A percentile compares a stretch with the other conserved stretches of the same genome.
phyloP scores from a whole-genome alignment of 2,113 vertebrate species.

The Prunella himalayana region DNA sequence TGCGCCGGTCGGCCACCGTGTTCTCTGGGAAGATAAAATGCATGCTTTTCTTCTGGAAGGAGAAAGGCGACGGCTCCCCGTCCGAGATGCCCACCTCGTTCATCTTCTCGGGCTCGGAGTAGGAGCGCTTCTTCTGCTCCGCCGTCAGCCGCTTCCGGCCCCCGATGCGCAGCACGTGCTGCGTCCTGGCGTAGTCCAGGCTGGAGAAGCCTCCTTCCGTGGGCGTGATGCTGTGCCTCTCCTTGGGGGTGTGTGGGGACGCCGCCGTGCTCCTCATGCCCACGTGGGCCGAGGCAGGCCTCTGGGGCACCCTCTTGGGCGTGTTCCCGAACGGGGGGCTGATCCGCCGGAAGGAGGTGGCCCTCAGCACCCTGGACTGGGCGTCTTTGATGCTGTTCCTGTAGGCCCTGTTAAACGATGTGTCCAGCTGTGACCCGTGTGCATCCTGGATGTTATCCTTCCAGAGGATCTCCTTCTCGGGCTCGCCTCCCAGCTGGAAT shows the following conservation, averaged over 20 bases:
- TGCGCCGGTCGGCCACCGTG: constrained; percentile 84
- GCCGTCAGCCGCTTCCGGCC: constrained; percentile 82
- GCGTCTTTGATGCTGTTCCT: constrained; percentile 88
- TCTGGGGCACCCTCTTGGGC: constrained; percentile 48
- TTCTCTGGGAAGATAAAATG: constrained; percentile 74
- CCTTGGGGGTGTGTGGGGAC: constrained; percentile 84
- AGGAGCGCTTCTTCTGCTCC: constrained; percentile 92
- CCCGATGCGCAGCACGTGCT: constrained; percentile 73
- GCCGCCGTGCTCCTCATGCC: neutral
- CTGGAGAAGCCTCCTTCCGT: constrained; percentile 50
- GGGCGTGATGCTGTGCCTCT: constrained; percentile 81
- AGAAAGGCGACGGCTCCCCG: constrained; percentile 33
- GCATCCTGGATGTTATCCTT: constrained; percentile 61
- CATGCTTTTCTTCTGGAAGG: constrained; percentile 60
- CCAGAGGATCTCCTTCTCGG: constrained; percentile 66
- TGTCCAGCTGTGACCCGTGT: constrained; percentile 67
- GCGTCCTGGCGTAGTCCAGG: constrained; percentile 19
- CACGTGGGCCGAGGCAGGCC: constrained; percentile 77
- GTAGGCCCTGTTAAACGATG: constrained; percentile 78
- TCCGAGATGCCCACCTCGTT: constrained; percentile 87
- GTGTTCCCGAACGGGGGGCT: constrained; percentile 57
- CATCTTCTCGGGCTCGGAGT: constrained; percentile 94
- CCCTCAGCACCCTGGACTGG: constrained; percentile 85
- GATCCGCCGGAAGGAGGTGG: constrained; percentile 84
- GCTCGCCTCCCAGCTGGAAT: constrained; percentile 75